A percentile compares a stretch with the other conserved stretches of the same genome.
These are phyloP conservation scores for Drosophila saltans DNA, from an alignment of 1,140 invertebrate species.

Conservation along the genomic window DNA sequence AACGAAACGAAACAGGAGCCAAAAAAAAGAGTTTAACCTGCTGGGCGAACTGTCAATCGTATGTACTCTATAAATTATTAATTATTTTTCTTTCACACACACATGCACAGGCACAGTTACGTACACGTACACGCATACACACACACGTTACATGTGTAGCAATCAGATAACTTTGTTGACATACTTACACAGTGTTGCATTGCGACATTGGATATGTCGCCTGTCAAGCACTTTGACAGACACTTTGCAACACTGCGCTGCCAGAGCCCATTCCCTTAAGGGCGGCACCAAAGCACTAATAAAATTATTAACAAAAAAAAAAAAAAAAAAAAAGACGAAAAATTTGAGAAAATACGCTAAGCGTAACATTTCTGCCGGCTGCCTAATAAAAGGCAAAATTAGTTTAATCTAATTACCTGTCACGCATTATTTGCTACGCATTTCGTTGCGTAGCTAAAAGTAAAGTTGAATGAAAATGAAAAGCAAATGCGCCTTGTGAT, in stretches of 20 bases:
- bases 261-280: neutral
- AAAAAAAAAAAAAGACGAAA: neutral
- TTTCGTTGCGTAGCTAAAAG: slow-evolving; percentile 55
- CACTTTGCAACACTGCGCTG: slow-evolving; percentile 38
- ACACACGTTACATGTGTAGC: neutral
- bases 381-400: slow-evolving; percentile 76
- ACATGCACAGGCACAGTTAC: slow-evolving; percentile 20
- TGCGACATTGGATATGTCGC: slow-evolving; percentile 55
- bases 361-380: slow-evolving; percentile 45
- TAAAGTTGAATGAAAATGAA: slow-evolving; percentile 23
- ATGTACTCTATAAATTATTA: slow-evolving; percentile 71
- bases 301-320: slow-evolving; percentile 5
- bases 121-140: slow-evolving; percentile 20
- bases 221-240: slow-evolving; percentile 53
- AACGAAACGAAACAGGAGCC: slow-evolving; percentile 14
- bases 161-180: slow-evolving; percentile 3
- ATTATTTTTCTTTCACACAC: slow-evolving; percentile 75
- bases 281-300: slow-evolving; percentile 15
- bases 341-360: slow-evolving; percentile 33
- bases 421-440: slow-evolving; percentile 65
- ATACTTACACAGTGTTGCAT: slow-evolving; percentile 61
- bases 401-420: slow-evolving; percentile 82
- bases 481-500: slow-evolving; percentile 10
- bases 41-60: slow-evolving; percentile 76
- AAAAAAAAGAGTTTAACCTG: slow-evolving; percentile 57